These are phyloP conservation scores for Otus scops DNA, from an alignment of 2,797 vertebrate species.

Conservation along the genomic window DNA sequence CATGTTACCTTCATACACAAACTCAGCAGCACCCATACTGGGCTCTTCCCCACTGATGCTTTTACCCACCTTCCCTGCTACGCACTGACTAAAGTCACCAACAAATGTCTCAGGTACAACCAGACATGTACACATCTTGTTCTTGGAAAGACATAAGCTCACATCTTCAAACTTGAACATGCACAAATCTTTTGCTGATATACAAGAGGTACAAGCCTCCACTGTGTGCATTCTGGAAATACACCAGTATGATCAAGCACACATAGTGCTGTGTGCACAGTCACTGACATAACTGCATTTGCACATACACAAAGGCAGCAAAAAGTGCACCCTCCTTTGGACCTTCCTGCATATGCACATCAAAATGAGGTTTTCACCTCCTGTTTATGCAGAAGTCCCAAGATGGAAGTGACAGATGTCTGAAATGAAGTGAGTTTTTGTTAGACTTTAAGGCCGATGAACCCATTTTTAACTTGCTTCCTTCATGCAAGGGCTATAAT, in stretches of 20 bases:
- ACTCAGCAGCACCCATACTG: background rate
- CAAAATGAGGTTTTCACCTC: background rate
- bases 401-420: background rate
- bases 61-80: background rate
- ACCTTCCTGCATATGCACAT: background rate
- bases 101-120: background rate
- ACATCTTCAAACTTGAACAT: accelerated
- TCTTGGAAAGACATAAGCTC: background rate
- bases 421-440: background rate
- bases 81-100: background rate
- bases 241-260: background rate
- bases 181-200: background rate
- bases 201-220: background rate
- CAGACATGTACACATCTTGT: background rate
- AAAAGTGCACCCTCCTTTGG: background rate
- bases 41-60: background rate
- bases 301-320: background rate
- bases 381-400: background rate
- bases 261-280: background rate
- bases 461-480: background rate
- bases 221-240: background rate
- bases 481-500: background rate
- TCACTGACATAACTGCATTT: background rate
- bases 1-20: background rate
- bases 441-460: background rate